phyloP scores from a whole-genome alignment of 2,888 invertebrate species.

The Drosophila algonquin region DNA sequence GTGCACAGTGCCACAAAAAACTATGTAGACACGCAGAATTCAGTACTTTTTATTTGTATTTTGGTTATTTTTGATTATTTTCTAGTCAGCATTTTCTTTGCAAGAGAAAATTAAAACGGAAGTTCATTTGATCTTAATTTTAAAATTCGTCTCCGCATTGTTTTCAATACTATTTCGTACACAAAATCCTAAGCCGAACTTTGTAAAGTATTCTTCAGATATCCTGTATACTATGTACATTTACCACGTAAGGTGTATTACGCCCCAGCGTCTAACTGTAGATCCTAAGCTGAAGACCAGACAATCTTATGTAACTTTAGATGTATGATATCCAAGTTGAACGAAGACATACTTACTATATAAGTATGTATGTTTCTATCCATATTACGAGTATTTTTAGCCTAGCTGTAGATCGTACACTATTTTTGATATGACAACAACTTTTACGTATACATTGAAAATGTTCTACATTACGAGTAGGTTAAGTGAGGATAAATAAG shows the following conservation, averaged over 20 bases:
- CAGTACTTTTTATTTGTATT: conserved; percentile 22
- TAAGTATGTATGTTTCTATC: conserved; percentile 16
- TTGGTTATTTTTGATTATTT: conserved; percentile 50
- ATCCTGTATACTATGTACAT: conserved; percentile 67
- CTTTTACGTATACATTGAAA: conserved; percentile 68
- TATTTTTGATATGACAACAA: conserved; percentile 66
- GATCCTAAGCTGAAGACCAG: conserved; percentile 58
- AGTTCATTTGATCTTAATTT: conserved; percentile 33
- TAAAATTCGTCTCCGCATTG: conserved; percentile 26
- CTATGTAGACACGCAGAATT: conserved; percentile 32
- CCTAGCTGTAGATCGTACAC: conserved; percentile 52
- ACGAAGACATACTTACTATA: conserved; percentile 21
- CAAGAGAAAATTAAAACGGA: conserved; percentile 61
- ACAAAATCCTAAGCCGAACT: conserved; percentile 59
- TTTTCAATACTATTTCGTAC: conserved; percentile 8
- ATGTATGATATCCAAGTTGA: conserved; percentile 26
- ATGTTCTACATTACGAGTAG: conserved; percentile 55
- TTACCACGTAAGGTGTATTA: conserved; percentile 36
- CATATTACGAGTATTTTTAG: conserved; percentile 63
- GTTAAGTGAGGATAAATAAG: conserved; percentile 22
- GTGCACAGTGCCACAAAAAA: conserved; percentile 22
- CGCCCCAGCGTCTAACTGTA: conserved; percentile 62
- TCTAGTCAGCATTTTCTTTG: conserved; percentile 79
- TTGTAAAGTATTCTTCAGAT: conserved; percentile 65
- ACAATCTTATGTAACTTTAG: conserved; percentile 49